phyloP scores from a whole-genome alignment of 2,797 vertebrate genomes.

The Mastacembelus armatus region DNA sequence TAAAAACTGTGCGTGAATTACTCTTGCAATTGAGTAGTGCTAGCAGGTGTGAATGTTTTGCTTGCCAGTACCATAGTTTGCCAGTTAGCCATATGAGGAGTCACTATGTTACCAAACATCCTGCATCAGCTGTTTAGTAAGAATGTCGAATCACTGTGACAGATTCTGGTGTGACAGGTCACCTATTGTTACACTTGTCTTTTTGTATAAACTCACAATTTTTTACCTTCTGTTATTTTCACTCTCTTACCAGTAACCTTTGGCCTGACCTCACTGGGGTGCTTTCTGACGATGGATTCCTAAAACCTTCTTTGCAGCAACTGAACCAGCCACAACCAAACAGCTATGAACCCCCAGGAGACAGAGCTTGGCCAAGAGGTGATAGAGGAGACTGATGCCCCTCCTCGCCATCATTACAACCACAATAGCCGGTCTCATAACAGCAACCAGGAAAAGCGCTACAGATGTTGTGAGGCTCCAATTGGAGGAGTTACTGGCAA shows the following conservation, averaged over 20 bases:
- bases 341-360: slow-evolving; percentile 90
- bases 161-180: too few species aligned
- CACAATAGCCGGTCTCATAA: slow-evolving; percentile 64
- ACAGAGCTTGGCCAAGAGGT: slow-evolving; percentile 84
- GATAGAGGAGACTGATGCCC: slow-evolving; percentile 79
- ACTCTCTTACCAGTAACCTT: slow-evolving; percentile 20
- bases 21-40: too few species aligned
- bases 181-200: too few species aligned
- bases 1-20: too few species aligned
- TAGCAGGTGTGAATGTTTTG: too few species aligned
- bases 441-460: slow-evolving; percentile 66
- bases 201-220: background rate
- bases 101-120: too few species aligned
- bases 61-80: too few species aligned
- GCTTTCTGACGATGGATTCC: slow-evolving; percentile 79
- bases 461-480: slow-evolving; percentile 71
- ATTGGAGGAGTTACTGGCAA: slow-evolving; percentile 21
- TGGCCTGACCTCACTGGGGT: slow-evolving; percentile 46
- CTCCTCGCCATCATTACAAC: slow-evolving; percentile 64
- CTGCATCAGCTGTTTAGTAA: too few species aligned
- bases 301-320: slow-evolving; percentile 24
- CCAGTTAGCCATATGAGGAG: too few species aligned
- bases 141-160: too few species aligned
- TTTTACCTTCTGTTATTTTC: slow-evolving; percentile 4
- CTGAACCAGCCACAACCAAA: slow-evolving; percentile 68